Evolutionary conservation across 2,113 vertebrate species (phyloP).

Genomic region (Limnothrissa miodon): DNA sequence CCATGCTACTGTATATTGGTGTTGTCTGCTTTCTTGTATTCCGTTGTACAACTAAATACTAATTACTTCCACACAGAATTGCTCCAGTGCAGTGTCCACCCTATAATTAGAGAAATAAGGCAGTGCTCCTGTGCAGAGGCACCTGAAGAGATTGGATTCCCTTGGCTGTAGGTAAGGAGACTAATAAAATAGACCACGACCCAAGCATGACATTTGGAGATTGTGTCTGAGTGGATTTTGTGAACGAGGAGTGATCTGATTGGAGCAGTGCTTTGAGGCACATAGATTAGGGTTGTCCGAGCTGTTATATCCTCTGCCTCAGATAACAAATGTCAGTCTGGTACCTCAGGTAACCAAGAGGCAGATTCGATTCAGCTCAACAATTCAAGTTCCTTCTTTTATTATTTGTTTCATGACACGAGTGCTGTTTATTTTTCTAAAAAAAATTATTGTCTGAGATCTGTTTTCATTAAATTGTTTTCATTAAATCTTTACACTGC

Average conservation of each 20-base stretch:
- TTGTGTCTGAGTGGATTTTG: conserved; percentile 1
- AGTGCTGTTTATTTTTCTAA: not conserved
- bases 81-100: not conserved
- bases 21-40: not conserved
- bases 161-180: not conserved
- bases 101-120: not conserved
- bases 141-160: not conserved
- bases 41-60: not conserved
- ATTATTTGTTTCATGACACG: not conserved
- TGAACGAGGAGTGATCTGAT: not conserved
- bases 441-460: not conserved
- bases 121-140: not conserved
- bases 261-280: not conserved
- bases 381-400: not conserved
- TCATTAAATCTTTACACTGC: not conserved
- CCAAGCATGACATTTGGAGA: not conserved
- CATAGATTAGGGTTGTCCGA: not conserved
- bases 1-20: not conserved
- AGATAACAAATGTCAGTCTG: not conserved
- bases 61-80: not conserved
- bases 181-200: not conserved
- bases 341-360: not conserved
- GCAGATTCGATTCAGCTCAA: not conserved
- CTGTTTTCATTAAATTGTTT: not conserved
- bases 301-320: not conserved